Base-by-base conservation (phyloP, 2,888 invertebrate genomes). In the Mellilla xanthometata region DNA sequence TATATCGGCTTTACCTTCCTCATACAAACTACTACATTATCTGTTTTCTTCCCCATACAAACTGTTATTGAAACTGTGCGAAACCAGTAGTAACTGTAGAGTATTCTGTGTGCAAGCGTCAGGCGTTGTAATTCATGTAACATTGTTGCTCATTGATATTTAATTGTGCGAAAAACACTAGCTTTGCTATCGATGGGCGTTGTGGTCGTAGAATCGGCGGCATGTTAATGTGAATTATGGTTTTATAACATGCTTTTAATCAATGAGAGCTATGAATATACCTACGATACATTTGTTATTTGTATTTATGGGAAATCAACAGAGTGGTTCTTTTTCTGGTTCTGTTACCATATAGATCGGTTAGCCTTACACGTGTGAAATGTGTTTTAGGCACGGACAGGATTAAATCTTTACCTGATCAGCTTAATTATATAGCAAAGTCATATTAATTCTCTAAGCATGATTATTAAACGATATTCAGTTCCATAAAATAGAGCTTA, bases 71-170 rank as follows among this genome's bases (percentile, higher is more conserved):
- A 34, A 12, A 12, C 30, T 35, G n/a, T 31, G 31, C n/a, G n/a
- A 19, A 8, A 4, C 2, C 9, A 12, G 13, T 22, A 46, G 10
- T 15, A 28, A 32, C 35, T 43, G 39, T n/a, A 22, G 28, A 4
- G 0, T 32, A 36, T 13, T 26, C 47, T 36, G 29, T 15, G 28
- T 22, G 9, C 53, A 55, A 51, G 62, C 59, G 58, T 63, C 36
- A 23, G 33, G 32, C 47, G 36, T 40, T 62, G 60, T 69, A 72
- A 69, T 66, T 80, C 73, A 69, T 72, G 69, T 65, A 68, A 65
- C 70, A 69, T 71, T 65, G 68, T 74, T 69, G 72, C 78, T 81
- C 79, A 82, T 82, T 82, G 76, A 74, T 79, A 80, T 76, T 78
- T 79, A 81, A 81, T 75, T 74, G 78, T 74, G 80, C 74, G 74